Percentiles rank a stretch among this genome's conserved stretches.
These are phyloP conservation scores for Tenthredo notha DNA, from an alignment of 2,888 invertebrate species.

Conservation along the genomic window DNA sequence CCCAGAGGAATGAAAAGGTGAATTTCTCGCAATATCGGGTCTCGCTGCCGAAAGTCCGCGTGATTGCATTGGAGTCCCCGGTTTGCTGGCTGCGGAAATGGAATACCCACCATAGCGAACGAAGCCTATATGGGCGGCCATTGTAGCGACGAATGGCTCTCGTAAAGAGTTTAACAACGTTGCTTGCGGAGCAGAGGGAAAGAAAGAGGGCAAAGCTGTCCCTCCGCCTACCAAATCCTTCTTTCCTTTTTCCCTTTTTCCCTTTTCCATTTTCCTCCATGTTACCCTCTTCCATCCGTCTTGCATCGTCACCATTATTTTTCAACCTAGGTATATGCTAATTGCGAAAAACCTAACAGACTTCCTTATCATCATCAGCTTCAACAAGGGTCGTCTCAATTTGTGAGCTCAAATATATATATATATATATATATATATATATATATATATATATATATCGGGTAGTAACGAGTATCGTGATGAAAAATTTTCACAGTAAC, in stretches of 20 bases:
- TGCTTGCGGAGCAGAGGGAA: constrained; percentile 65
- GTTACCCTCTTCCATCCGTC: neutral
- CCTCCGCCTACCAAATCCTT: constrained; percentile 30
- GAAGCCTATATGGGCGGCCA: constrained; percentile 57
- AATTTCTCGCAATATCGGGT: constrained; percentile 50
- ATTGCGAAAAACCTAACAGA: neutral
- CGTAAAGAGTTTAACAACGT: constrained; percentile 76
- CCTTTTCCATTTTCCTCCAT: neutral
- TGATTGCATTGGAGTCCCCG: constrained; percentile 49
- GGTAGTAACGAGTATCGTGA: neutral
- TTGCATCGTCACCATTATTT: neutral
- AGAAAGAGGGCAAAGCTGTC: neutral
- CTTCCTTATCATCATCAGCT: neutral
- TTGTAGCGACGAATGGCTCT: constrained; percentile 73
- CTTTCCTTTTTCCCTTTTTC: neutral
- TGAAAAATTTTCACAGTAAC: constrained; percentile 15
- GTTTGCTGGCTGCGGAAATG: constrained; percentile 50
- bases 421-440: too few species aligned
- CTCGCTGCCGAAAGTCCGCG: constrained; percentile 50
- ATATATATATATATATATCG: neutral
- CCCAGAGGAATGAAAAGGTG: constrained; percentile 45
- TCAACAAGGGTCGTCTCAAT: constrained; percentile 20
- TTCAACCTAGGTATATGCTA: neutral
- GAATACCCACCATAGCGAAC: constrained; percentile 51
- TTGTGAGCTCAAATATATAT: neutral